Conservation (phyloP, 1,140 invertebrate genomes). For the Bombus picipes region DNA sequence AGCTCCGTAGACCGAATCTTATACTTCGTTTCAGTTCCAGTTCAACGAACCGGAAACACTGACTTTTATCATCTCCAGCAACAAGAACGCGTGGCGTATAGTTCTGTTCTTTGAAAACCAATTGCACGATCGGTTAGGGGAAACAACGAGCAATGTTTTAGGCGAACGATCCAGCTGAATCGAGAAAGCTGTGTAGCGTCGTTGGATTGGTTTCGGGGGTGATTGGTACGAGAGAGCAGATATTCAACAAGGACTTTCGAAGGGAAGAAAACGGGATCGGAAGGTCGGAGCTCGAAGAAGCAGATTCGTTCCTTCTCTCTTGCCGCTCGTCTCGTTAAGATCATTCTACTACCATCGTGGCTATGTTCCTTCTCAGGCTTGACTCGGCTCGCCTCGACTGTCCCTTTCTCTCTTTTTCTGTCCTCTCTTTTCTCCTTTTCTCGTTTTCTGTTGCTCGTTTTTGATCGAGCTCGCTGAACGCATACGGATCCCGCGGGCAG, state of each 20-base stretch:
- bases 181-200: neutral
- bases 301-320: conserved; percentile 31
- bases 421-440: neutral
- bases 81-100: conserved; percentile 8
- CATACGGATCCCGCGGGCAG: conserved; percentile 46
- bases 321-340: conserved; percentile 49
- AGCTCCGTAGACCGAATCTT: conserved; percentile 17
- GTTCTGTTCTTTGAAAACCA: conserved; percentile 29
- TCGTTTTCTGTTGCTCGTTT: conserved; percentile 25
- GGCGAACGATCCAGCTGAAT: neutral
- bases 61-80: conserved; percentile 24
- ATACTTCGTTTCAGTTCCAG: conserved; percentile 26
- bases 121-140: neutral
- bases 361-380: neutral
- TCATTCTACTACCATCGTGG: neutral
- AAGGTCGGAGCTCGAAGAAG: conserved; percentile 54
- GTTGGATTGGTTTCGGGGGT: neutral
- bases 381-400: neutral
- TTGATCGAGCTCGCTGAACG: conserved; percentile 24
- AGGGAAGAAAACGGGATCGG: conserved; percentile 68
- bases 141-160: neutral
- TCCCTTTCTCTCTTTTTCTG: neutral
- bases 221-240: neutral
- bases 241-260: conserved; percentile 51
- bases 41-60: conserved; percentile 43